These are phyloP conservation scores for Drosophila biarmipes DNA, from an alignment of 1,140 invertebrate species.

Conservation along the genomic window DNA sequence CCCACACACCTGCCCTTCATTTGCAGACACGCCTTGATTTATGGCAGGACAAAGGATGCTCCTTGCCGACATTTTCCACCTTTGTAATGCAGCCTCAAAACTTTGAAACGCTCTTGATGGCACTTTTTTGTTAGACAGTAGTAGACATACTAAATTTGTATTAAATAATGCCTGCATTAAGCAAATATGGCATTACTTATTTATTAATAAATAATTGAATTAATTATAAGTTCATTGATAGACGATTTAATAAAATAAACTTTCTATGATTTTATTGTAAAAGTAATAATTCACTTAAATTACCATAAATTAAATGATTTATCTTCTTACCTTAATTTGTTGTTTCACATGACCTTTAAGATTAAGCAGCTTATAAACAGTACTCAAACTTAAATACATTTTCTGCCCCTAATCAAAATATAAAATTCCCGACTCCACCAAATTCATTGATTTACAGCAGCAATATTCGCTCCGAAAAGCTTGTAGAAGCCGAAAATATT, in stretches of 20 bases:
- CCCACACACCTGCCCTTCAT: slow-evolving; percentile 60
- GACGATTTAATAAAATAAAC: too few species aligned
- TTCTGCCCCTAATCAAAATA: not conserved
- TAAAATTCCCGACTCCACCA: not conserved
- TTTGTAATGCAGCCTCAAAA: slow-evolving; percentile 4
- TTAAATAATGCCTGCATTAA: not conserved
- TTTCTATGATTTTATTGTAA: too few species aligned
- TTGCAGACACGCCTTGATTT: slow-evolving; percentile 40
- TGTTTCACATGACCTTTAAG: not conserved
- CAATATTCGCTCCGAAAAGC: slow-evolving; percentile 11
- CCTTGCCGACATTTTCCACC: slow-evolving; percentile 15
- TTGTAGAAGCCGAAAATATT: slow-evolving; percentile 11
- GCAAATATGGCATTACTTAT: not conserved
- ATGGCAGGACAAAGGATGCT: slow-evolving; percentile 43
- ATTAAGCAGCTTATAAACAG: too few species aligned
- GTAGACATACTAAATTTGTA: too few species aligned
- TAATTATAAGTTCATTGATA: too few species aligned
- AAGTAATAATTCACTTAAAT: too few species aligned
- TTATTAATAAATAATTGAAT: too few species aligned
- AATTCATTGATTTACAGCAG: slow-evolving; percentile 30
- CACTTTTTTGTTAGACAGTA: not conserved
- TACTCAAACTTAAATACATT: not conserved
- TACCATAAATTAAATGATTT: too few species aligned
- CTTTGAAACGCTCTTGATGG: not conserved
- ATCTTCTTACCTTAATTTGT: too few species aligned